A percentile compares a stretch with the other conserved stretches of the same genome.
These are phyloP conservation scores for Poeciliopsis prolifica DNA, from an alignment of 2,113 vertebrate genomes.

Conservation along the genomic window DNA sequence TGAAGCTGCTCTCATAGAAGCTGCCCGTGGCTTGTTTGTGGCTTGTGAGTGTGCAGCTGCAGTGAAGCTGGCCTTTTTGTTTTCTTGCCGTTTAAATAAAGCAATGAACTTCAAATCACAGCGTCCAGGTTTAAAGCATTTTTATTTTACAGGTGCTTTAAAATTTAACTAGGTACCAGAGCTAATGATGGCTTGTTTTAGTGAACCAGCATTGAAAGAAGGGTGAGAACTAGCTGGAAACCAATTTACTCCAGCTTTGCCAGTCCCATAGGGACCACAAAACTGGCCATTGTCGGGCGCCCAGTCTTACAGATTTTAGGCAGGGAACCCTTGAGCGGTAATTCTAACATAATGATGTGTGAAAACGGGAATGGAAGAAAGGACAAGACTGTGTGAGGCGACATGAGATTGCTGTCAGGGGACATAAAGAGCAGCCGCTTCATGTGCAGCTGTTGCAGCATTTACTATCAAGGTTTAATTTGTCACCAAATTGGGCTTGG, in stretches of 20 bases:
- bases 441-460: conserved; percentile 17
- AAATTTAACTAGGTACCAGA: conserved; percentile 47
- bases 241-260: conserved; percentile 27
- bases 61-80: not conserved
- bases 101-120: conserved; percentile 37
- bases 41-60: not conserved
- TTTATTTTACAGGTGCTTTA: conserved; percentile 49
- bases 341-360: conserved; percentile 67
- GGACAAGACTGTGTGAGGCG: conserved; percentile 31
- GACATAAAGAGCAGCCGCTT: conserved; percentile 41
- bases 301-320: conserved; percentile 50
- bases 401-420: conserved; percentile 52
- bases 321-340: conserved; percentile 52
- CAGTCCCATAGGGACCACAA: conserved; percentile 32
- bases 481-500: conserved; percentile 21
- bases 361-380: conserved; percentile 32
- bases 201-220: not conserved
- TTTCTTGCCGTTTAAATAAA: conserved; percentile 48
- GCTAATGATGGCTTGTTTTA: conserved; percentile 35
- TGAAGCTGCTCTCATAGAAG: not conserved
- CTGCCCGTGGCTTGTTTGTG: not conserved
- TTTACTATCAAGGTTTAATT: conserved; percentile 41
- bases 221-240: conserved; percentile 20
- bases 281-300: conserved; percentile 33
- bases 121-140: conserved; percentile 48